Base-by-base conservation (phyloP, 2,888 invertebrate genomes). In the Torymus aiolomorphi region DNA sequence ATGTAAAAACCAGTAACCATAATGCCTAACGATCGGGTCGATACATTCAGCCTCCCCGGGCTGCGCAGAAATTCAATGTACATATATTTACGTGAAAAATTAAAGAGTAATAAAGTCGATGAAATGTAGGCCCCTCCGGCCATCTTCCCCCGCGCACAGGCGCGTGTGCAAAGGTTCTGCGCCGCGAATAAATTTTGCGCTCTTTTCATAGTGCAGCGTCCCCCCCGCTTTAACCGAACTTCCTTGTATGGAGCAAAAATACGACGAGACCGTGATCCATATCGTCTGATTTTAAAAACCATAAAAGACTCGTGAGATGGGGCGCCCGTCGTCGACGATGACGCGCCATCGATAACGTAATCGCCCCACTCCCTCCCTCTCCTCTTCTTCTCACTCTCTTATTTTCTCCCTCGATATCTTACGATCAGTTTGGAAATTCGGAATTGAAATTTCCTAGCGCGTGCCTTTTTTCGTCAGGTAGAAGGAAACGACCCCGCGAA, bases 201-300 rank as follows among this genome's bases (percentile, higher is more conserved):
- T 70, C 76, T 18, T 42, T 61, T 54, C 4, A 61, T 61, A 69
- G 76, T 42, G 42, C 42, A 42, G 42, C 42, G 42, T 42, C 42
- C 42, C 42, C 42, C 42, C 31, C 8, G 24, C 49, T 54, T n/a
- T 61, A 70, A 67, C 57, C 16, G 61, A 67, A 67, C 62, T 69
- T 65, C 57, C 57, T n/a, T 76, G 49, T 76, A 71, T 42, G 52
- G 14, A 8, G 8, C 14, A 54, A 71, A 77, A 57, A 65, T 66
- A 65, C 51, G 65, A 52, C 18, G 14, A 31, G 11, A 4, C 51
- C 71, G 16, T 57, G 57, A 71, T 71, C 73, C 73, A 74, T 78
- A 74, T 78, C 74, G 63, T 78, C 69, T 78, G 74, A 78, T 78
- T 78, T 78, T 62, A 56, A 69, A 78, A 78, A 69, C 62, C 78